phyloP scores from a whole-genome alignment of 2,888 invertebrate genomes.

The Chymomyza procnemis region DNA sequence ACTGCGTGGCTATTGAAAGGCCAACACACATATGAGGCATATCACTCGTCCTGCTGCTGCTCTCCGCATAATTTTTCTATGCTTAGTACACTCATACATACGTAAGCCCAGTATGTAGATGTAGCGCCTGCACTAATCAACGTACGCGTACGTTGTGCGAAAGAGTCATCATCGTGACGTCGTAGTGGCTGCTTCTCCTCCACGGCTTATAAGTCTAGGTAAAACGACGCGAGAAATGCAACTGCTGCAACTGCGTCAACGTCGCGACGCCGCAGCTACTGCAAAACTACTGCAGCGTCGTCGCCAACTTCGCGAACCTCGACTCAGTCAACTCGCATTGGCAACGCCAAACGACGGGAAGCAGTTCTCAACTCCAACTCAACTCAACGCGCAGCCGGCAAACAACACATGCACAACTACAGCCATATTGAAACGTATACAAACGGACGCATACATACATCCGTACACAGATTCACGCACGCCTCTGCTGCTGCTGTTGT shows the following conservation, averaged over 20 bases:
- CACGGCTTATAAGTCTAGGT: slow-evolving; percentile 42
- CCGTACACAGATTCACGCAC: neutral
- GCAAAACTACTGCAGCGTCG: neutral
- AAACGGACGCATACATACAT: neutral
- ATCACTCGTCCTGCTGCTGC: slow-evolving; percentile 30
- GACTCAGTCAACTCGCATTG: slow-evolving; percentile 68
- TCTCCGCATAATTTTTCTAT: slow-evolving; percentile 41
- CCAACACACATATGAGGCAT: neutral
- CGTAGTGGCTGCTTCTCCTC: slow-evolving; percentile 20
- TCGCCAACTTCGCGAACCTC: slow-evolving; percentile 36
- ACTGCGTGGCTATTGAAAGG: slow-evolving; percentile 11
- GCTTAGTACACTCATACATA: neutral
- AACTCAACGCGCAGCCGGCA: slow-evolving; percentile 21
- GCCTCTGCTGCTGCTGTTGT: slow-evolving; percentile 2
- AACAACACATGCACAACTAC: slow-evolving; percentile 24
- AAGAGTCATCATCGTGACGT: slow-evolving; percentile 13
- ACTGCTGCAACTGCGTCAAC: slow-evolving; percentile 43
- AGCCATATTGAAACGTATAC: slow-evolving; percentile 16
- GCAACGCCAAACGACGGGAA: slow-evolving; percentile 34
- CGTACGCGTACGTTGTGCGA: slow-evolving; percentile 14
- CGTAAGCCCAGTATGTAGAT: neutral
- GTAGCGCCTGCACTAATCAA: slow-evolving; percentile 22
- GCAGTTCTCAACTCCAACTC: slow-evolving; percentile 3
- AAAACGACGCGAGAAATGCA: slow-evolving; percentile 32
- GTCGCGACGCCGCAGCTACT: neutral